Evolutionary conservation across 2,797 vertebrate genomes (phyloP), one percentile per base, ranked within the genome.

Genomic region (Microctenopoma steveboyesi): DNA sequence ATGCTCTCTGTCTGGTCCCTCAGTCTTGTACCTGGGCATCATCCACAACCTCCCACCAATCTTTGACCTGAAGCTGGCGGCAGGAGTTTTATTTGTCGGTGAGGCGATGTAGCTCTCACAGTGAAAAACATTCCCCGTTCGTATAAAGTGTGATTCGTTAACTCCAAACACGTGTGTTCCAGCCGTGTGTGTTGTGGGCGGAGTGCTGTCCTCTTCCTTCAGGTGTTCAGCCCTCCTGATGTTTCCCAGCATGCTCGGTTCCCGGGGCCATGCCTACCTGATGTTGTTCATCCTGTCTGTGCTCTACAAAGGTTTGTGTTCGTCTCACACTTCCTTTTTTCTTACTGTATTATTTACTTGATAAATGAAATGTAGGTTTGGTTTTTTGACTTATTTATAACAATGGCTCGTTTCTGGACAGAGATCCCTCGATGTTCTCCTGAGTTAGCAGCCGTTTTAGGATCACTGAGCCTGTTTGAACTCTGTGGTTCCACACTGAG

Each of bases 171-270:
- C 45, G n/a, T 46, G 45, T 53, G 4, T 72, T 69, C 8, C 86
- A 97, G 96, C 84, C 55, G n/a, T 94, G 47, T 95, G 92, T 10
- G 79, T 86, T 0, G 5, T 95, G 25, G 93, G 94, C 7, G 96
- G 94, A 83, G 93, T 91, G 0, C 85, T 73, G 0, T 97, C 95
- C 0, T 91, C 94, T 2, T 85, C 86, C 18, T 93, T 94, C 54
- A 95, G 97, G 45, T 98, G 96, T 4, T 88, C 93, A 5, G 84
- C 89, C 61, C 88, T 98, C 64, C 85, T 98, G 33, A 64, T 95
- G 12, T 65, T 93, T 28, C 96, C 96, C 78, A 95, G 94, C 82
- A 89, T 96, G 82, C 79, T 97, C 39, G 95, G 97, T 62, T 95
- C 94, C 64, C 94, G 94, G 0, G 96, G 97, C 1, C 92, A 93